These are phyloP conservation scores for Lutjanus campechanus DNA, from an alignment of 2,797 vertebrate species.

Conservation along the genomic window DNA sequence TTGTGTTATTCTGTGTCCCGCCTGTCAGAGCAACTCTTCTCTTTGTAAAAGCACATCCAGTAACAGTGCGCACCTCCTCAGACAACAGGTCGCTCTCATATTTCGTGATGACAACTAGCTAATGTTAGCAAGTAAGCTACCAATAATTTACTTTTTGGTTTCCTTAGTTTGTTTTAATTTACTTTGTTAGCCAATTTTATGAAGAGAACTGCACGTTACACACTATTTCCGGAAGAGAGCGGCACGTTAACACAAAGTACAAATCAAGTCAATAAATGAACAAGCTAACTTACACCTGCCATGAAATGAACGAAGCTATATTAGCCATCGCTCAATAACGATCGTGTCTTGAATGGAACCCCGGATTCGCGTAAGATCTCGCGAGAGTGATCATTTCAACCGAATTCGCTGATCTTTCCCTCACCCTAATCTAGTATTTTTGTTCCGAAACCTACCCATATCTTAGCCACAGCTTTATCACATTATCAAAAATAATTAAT, in stretches of 20 bases:
- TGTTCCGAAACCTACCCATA: too few species aligned
- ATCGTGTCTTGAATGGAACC: too few species aligned
- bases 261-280: neutral
- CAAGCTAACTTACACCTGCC: constrained; percentile 48
- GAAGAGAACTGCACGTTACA: fast-evolving
- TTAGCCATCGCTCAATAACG: constrained; percentile 57
- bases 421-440: too few species aligned
- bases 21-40: constrained; percentile 7
- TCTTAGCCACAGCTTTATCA: too few species aligned
- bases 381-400: too few species aligned
- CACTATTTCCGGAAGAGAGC: too few species aligned
- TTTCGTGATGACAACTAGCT: constrained; percentile 57
- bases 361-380: too few species aligned
- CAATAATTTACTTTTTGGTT: constrained; percentile 31
- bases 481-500: too few species aligned
- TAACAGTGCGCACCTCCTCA: constrained; percentile 47
- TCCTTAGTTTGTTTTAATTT: neutral
- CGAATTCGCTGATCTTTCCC: too few species aligned
- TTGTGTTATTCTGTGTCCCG: too few species aligned
- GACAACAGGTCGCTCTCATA: constrained; percentile 70
- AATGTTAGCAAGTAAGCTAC: constrained; percentile 62
- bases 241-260: neutral
- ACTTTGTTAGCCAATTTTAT: neutral
- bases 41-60: constrained; percentile 5
- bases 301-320: constrained; percentile 57